Conservation (phyloP, 2,797 vertebrate genomes). For the Gymnoscopelus microlampas region DNA sequence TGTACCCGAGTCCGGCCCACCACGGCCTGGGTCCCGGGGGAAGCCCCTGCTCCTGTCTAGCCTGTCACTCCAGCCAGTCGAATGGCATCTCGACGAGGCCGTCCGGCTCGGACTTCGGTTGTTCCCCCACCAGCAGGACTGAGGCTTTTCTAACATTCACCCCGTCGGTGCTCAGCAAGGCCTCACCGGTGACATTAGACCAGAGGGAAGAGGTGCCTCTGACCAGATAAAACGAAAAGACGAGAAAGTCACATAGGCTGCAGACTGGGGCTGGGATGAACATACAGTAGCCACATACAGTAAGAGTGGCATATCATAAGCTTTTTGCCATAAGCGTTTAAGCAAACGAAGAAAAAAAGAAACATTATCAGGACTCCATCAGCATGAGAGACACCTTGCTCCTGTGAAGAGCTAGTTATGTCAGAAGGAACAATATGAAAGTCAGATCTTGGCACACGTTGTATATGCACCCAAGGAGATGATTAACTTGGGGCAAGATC, state of each 20-base stretch:
- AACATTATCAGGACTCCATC: conserved; percentile 51
- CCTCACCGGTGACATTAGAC: conserved; percentile 91
- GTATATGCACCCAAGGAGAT: background rate
- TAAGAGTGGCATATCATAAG: conserved; percentile 17
- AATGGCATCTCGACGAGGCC: conserved; percentile 87
- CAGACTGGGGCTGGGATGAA: conserved; percentile 6
- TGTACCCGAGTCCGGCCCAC: conserved; percentile 87
- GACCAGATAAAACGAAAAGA: conserved; percentile 89
- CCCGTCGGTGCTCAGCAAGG: conserved; percentile 95
- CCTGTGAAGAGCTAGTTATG: background rate
- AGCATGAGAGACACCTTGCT: conserved; percentile 47
- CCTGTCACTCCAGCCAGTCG: conserved; percentile 90
- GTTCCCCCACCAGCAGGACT: conserved; percentile 92
- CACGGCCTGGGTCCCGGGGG: conserved; percentile 90
- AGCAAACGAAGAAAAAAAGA: conserved; percentile 25
- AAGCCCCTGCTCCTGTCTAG: conserved; percentile 92
- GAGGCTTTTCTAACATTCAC: conserved; percentile 97
- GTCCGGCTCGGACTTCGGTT: conserved; percentile 91
- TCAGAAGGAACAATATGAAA: conserved; percentile 7
- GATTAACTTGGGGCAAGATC: conserved; percentile 23
- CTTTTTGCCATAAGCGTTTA: conserved; percentile 39
- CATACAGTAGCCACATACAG: background rate
- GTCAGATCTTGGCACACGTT: conserved; percentile 23
- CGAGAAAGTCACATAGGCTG: background rate
- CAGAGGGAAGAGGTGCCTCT: conserved; percentile 98